Evolutionary conservation across 2,888 invertebrate genomes (phyloP).

Genomic region (Hirtodrosophila alboralis): DNA sequence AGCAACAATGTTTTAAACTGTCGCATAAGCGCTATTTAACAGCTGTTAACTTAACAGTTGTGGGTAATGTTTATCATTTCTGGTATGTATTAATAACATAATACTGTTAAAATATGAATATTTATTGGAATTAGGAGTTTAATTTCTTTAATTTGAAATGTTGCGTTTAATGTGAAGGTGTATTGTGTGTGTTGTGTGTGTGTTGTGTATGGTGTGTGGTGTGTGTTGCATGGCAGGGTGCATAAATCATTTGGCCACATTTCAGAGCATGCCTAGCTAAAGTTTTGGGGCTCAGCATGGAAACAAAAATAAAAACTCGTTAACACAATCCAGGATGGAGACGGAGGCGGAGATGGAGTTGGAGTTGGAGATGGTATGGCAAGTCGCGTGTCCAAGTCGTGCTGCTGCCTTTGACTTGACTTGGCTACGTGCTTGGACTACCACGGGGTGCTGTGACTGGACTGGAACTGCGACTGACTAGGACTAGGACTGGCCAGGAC

Average conservation of each 20-base stretch:
- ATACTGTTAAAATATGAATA: too few species aligned
- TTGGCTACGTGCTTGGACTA: conserved; percentile 69
- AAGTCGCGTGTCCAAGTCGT: conserved; percentile 26
- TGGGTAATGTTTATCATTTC: too few species aligned
- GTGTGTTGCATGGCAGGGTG: conserved; percentile 19
- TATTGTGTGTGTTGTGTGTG: conserved; percentile 6
- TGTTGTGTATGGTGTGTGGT: conserved; percentile 6
- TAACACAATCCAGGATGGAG: conserved; percentile 35
- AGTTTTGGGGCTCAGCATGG: conserved; percentile 57
- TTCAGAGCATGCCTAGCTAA: conserved; percentile 37
- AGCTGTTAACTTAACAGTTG: too few species aligned
- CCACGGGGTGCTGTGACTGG: conserved; percentile 6
- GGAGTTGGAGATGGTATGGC: too few species aligned
- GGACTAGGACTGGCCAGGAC: conserved; percentile 10
- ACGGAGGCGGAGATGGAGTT: too few species aligned
- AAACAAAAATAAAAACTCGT: conserved; percentile 78
- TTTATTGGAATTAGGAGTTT: too few species aligned
- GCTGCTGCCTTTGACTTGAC: conserved; percentile 31
- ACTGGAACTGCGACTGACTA: conserved; percentile 1
- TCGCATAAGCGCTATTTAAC: too few species aligned
- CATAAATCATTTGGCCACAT: conserved; percentile 81
- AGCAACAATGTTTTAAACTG: too few species aligned
- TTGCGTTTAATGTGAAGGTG: not conserved
- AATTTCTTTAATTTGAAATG: too few species aligned
- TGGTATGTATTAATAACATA: too few species aligned